Conservation (phyloP, 2,797 vertebrate genomes). For the Ceryle rudis region DNA sequence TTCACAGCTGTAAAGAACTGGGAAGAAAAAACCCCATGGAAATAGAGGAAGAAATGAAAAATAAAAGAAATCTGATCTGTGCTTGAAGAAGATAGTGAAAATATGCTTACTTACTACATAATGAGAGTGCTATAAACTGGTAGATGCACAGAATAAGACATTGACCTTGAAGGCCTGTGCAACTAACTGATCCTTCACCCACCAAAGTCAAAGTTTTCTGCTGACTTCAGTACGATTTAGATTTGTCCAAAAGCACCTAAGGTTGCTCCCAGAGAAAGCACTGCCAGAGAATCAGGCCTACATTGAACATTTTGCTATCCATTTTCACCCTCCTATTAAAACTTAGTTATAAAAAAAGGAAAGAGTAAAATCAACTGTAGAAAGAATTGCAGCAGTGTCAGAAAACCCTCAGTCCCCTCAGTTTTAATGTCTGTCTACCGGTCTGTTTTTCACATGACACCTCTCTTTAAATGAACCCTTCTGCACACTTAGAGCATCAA, state of each 20-base stretch:
- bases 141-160: neutral
- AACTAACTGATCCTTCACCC: neutral
- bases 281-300: neutral
- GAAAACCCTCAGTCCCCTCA: neutral
- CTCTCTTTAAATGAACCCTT: slow-evolving; percentile 17
- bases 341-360: neutral
- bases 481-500: neutral
- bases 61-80: neutral
- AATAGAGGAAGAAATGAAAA: neutral
- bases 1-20: neutral
- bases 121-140: neutral
- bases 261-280: neutral
- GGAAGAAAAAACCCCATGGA: neutral
- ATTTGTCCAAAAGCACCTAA: neutral
- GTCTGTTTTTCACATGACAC: neutral
- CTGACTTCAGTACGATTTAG: neutral
- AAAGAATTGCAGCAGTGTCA: slow-evolving; percentile 10
- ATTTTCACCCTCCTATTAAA: neutral
- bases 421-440: slow-evolving; percentile 13
- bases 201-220: neutral
- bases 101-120: neutral
- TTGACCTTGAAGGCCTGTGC: neutral
- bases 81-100: neutral
- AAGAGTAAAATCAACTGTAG: neutral
- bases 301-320: neutral